Conservation (phyloP, 2,113 vertebrate species). For the Ciconia stormi region DNA sequence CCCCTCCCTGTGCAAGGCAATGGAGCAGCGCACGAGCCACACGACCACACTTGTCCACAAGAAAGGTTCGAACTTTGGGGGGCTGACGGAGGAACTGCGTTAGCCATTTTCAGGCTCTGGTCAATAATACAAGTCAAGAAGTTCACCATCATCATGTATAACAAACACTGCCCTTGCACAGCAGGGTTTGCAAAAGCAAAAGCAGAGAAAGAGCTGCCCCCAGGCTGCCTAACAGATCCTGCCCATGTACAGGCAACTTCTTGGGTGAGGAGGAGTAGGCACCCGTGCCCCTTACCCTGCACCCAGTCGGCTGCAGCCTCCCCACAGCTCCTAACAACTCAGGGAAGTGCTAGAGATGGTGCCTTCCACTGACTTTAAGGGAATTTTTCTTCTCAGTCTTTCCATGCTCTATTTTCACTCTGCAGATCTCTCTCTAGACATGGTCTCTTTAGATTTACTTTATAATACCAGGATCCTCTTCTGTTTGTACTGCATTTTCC, state of each 20-base stretch:
- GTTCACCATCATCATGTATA: background rate
- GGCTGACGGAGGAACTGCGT: background rate
- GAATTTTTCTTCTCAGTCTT: background rate
- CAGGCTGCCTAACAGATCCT: background rate
- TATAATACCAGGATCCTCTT: background rate
- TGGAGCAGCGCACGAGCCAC: background rate
- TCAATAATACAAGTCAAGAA: background rate
- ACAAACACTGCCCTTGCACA: background rate
- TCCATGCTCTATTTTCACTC: background rate
- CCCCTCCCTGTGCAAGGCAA: background rate
- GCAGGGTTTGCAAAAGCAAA: background rate
- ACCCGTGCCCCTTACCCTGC: background rate
- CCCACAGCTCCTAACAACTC: background rate
- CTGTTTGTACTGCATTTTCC: background rate
- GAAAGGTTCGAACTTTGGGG: fast-evolving
- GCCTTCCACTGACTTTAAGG: background rate
- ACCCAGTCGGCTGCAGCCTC: background rate
- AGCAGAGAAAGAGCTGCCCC: background rate
- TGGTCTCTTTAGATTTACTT: background rate
- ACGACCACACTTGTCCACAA: background rate
- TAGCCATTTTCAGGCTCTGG: background rate
- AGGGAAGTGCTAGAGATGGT: background rate
- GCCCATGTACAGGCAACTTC: background rate
- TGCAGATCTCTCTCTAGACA: background rate
- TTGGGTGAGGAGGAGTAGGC: background rate